These are phyloP conservation scores for Noctua fimbriata DNA, from an alignment of 2,888 invertebrate genomes.

Conservation along the genomic window DNA sequence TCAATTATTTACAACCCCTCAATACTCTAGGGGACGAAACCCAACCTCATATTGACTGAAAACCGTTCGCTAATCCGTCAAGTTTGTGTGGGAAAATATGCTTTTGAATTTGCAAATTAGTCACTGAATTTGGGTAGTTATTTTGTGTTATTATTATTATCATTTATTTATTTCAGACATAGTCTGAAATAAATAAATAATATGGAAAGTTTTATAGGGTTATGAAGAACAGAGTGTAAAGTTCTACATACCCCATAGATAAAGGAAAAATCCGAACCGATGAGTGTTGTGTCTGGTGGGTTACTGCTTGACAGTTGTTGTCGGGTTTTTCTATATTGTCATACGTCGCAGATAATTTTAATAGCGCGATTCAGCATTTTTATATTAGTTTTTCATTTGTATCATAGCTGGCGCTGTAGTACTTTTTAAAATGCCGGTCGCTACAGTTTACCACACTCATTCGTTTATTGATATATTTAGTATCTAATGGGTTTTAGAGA, in stretches of 20 bases:
- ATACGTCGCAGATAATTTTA: too few species aligned
- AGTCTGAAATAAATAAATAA: too few species aligned
- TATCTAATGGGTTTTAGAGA: neutral
- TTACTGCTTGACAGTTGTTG: too few species aligned
- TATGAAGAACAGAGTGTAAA: neutral
- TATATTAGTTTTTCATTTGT: too few species aligned
- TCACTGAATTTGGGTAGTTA: neutral
- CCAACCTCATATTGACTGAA: conserved; percentile 43
- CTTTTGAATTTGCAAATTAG: neutral
- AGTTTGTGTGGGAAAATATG: neutral
- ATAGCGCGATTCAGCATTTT: too few species aligned
- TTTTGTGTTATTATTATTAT: too few species aligned
- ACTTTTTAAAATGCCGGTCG: too few species aligned
- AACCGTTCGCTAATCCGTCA: conserved; percentile 32
- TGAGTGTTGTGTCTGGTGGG: too few species aligned
- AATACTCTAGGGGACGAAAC: conserved; percentile 50
- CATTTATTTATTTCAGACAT: too few species aligned
- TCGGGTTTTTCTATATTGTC: too few species aligned
- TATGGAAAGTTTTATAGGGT: neutral
- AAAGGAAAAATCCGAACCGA: too few species aligned
- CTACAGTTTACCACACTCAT: neutral
- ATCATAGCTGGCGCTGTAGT: too few species aligned
- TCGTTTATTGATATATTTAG: neutral
- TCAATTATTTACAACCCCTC: conserved; percentile 76
- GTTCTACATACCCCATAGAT: neutral